Base-by-base conservation (phyloP, 2,113 vertebrate species). In the Ascaphus truei region DNA sequence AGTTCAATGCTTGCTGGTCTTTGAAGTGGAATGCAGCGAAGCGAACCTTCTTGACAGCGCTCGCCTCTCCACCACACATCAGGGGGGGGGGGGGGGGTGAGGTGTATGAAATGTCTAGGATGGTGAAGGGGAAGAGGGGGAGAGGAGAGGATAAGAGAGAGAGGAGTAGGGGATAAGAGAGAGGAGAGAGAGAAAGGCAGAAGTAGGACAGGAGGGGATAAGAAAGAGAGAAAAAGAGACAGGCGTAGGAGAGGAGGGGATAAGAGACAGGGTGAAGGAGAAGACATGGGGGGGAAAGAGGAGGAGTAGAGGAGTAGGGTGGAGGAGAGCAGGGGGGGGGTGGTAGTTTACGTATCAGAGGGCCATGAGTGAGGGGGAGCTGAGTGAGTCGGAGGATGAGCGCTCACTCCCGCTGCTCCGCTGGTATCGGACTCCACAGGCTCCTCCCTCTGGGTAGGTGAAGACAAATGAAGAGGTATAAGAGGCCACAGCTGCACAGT, bases 401-500 rank as follows among this genome's bases (percentile, higher is more conserved):
- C 93, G 93, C 88, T 98, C 95, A 83, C 93, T 96, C 92, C 93
- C 93, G 92, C 93, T 94, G 94, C 93, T 89, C 92, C 94, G 90
- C 86, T 95, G 94, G 86, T 93, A 92, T 75, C 89, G 89, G 89
- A 90, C 89, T 90, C 95, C 92, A 79, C 95, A 96, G 82, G 90
- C 74, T 69, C 85, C 61, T 94, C 93, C 94, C 92, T 98, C 96
- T 95, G 96, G 96, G 93, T 94, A 95, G 94, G 94, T 96, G 94
- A 97, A 97, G 85, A 98, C 95, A 96, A 98, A 98, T 93, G 96
- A 93, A 93, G 95, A 96, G 84, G 95, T 95, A 88, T 92, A 95
- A 92, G 95, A 93, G 86, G 80, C 88, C 5, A 2, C 51, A 56
- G 8, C 62, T 78, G 33, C 34, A 69, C 66, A 69, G 66, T 69